Conservation (phyloP, 2,113 vertebrate species). For the Marcusenius ussheri region DNA sequence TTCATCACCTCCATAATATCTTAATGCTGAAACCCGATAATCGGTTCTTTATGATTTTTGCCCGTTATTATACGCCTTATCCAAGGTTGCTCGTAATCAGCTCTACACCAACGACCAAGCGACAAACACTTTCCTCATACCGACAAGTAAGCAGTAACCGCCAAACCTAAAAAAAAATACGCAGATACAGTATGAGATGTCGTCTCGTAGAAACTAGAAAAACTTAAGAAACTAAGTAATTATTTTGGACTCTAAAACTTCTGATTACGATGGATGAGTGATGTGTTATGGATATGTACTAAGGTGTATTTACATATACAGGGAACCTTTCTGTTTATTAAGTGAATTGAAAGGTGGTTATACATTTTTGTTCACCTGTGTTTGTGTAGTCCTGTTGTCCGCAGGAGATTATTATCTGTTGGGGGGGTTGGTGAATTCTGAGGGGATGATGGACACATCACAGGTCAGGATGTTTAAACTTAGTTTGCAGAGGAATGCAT, state of each 20-base stretch:
- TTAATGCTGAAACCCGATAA: background rate
- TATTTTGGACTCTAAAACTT: background rate
- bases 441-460: background rate
- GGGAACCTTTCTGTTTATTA: background rate
- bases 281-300: background rate
- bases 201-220: background rate
- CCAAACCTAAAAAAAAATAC: background rate
- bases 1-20: background rate
- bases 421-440: background rate
- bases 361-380: background rate
- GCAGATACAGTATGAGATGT: background rate
- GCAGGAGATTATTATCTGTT: background rate
- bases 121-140: background rate
- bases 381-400: background rate
- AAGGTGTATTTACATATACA: background rate
- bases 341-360: background rate
- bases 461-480: slow-evolving; percentile 21
- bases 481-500: background rate
- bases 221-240: background rate
- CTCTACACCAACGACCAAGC: background rate
- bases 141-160: background rate
- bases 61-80: background rate
- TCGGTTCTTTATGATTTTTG: background rate
- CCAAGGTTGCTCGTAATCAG: background rate
- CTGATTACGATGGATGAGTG: background rate